Conservation (phyloP, 2,113 vertebrate species). For the Patagioenas fasciata region DNA sequence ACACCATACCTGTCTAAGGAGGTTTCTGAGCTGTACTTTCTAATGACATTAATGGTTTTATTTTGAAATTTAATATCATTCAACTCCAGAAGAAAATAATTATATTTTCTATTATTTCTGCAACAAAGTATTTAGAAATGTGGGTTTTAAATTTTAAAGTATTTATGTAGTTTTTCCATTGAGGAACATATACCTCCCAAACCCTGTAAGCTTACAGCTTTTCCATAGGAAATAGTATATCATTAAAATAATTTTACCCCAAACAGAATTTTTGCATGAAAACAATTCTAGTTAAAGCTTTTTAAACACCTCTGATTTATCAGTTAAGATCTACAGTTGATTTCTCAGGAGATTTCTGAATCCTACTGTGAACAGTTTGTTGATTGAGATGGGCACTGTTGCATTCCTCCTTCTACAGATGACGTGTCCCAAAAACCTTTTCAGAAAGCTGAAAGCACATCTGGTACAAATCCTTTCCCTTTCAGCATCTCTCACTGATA, state of each 20-base stretch:
- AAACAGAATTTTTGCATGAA: not conserved
- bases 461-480: not conserved
- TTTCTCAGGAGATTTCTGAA: not conserved
- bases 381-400: not conserved
- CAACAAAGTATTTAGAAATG: not conserved
- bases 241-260: not conserved
- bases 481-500: not conserved
- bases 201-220: not conserved
- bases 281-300: not conserved
- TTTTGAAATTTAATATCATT: not conserved
- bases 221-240: not conserved
- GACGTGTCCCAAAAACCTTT: not conserved
- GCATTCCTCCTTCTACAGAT: not conserved
- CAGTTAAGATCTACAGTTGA: not conserved
- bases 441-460: not conserved
- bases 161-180: not conserved
- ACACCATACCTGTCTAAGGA: fast-evolving
- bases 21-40: not conserved
- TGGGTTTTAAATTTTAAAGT: not conserved
- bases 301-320: not conserved
- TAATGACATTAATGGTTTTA: not conserved
- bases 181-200: not conserved
- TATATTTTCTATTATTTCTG: not conserved
- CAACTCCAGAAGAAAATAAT: not conserved
- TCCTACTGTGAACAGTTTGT: not conserved